Evolutionary conservation across 2,797 vertebrate species (phyloP).

Genomic region (Heterohyrax brucei): DNA sequence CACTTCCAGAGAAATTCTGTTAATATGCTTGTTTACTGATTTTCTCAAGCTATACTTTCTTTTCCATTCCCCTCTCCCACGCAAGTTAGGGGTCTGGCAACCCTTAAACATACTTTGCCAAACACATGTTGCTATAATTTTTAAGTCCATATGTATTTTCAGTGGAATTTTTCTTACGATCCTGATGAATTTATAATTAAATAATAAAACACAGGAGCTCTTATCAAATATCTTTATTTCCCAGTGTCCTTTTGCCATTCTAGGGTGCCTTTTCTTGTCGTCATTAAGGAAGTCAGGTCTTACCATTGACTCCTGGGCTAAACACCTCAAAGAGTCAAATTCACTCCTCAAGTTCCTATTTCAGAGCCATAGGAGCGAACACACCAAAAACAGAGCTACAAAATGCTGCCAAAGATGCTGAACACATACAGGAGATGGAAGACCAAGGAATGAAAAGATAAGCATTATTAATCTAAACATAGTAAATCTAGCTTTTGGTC

Average conservation of each 20-base stretch:
- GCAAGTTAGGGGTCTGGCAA: slow-evolving; percentile 53
- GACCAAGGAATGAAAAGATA: neutral
- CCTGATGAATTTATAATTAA: slow-evolving; percentile 77
- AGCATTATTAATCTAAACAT: slow-evolving; percentile 17
- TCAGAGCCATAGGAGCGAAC: slow-evolving; percentile 37
- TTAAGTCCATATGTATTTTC: slow-evolving; percentile 75
- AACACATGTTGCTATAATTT: slow-evolving; percentile 79
- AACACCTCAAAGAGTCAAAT: slow-evolving; percentile 22
- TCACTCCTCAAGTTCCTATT: slow-evolving; percentile 45
- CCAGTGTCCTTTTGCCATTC: neutral
- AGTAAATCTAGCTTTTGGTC: neutral
- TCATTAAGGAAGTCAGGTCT: slow-evolving; percentile 32
- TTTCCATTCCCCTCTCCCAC: neutral
- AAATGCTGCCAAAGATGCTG: slow-evolving; percentile 34
- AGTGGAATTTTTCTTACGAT: slow-evolving; percentile 75
- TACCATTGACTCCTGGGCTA: slow-evolving; percentile 14
- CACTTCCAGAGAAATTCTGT: slow-evolving; percentile 38
- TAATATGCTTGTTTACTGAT: slow-evolving; percentile 32
- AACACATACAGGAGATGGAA: neutral
- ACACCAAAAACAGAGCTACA: neutral
- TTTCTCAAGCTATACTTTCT: slow-evolving; percentile 31
- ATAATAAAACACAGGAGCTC: slow-evolving; percentile 59
- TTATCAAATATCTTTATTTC: slow-evolving; percentile 58
- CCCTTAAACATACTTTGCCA: slow-evolving; percentile 60
- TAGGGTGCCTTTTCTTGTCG: neutral